These are phyloP conservation scores for Elaphurus davidianus DNA, from an alignment of 2,113 vertebrate species.

Conservation along the genomic window DNA sequence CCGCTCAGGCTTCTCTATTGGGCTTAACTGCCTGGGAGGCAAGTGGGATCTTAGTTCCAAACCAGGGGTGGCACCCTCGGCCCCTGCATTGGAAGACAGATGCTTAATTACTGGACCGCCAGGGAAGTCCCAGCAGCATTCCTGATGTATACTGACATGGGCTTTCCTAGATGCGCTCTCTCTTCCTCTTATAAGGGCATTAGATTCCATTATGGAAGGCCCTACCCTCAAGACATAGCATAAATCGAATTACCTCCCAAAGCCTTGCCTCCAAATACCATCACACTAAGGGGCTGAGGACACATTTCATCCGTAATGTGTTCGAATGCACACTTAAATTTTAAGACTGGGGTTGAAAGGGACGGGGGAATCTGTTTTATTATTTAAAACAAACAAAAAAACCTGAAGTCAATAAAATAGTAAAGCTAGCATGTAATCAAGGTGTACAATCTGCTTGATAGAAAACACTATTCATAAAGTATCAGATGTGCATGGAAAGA, in stretches of 20 bases:
- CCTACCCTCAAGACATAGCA: background rate
- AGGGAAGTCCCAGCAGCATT: background rate
- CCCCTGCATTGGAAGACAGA: background rate
- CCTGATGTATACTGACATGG: background rate
- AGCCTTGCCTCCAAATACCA: background rate
- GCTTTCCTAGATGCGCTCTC: background rate
- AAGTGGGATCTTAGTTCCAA: background rate
- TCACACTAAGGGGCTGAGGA: background rate
- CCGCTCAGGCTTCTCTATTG: background rate
- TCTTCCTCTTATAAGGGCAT: background rate
- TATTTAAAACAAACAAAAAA: background rate
- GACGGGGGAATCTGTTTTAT: background rate
- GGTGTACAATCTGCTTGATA: background rate
- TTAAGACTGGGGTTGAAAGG: background rate
- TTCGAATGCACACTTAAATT: background rate
- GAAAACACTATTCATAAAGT: background rate
- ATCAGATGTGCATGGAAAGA: background rate
- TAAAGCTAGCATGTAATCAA: background rate
- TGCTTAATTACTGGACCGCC: background rate
- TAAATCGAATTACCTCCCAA: background rate
- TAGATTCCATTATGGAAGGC: background rate
- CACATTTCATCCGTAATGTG: background rate
- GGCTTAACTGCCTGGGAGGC: background rate
- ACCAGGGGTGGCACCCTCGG: background rate
- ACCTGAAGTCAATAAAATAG: background rate